Evolutionary conservation across 2,888 invertebrate species (phyloP).

Genomic region (Nesidiocoris tenuis): DNA sequence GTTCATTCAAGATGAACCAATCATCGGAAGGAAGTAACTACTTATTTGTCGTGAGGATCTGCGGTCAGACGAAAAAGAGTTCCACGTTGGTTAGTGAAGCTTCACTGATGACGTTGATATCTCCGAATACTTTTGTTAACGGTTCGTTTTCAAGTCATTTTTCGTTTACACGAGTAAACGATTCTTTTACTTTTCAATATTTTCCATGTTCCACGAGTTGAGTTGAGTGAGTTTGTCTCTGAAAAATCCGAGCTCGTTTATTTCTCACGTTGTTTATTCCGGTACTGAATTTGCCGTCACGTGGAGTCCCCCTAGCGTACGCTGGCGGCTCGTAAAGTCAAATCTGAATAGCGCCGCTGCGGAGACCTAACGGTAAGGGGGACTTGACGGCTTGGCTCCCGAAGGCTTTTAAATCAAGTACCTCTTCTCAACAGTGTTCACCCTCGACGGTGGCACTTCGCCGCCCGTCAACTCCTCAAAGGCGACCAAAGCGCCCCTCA

Average conservation of each 20-base stretch:
- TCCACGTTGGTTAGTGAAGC: not conserved
- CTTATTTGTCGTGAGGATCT: not conserved
- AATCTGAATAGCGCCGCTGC: not conserved
- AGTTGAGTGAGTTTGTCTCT: too few relatives aligned
- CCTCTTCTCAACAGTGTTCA: not conserved
- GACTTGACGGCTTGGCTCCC: not conserved
- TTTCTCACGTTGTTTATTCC: not conserved
- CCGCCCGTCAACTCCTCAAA: not conserved
- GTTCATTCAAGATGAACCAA: not conserved
- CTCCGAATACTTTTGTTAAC: not conserved
- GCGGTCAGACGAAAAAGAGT: not conserved
- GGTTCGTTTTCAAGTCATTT: not conserved
- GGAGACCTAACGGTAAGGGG: not conserved
- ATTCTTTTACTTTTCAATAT: not conserved
- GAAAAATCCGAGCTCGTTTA: not conserved
- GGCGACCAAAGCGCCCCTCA: not conserved
- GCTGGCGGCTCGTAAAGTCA: not conserved
- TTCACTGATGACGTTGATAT: not conserved
- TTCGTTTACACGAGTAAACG: not conserved
- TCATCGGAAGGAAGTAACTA: not conserved
- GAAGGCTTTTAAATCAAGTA: not conserved
- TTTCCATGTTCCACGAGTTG: too few relatives aligned
- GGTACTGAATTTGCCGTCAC: not conserved
- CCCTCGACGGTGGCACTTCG: not conserved
- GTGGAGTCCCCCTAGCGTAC: not conserved